phyloP scores from a whole-genome alignment of 2,888 invertebrate genomes.

The Polymixis flavicincta region DNA sequence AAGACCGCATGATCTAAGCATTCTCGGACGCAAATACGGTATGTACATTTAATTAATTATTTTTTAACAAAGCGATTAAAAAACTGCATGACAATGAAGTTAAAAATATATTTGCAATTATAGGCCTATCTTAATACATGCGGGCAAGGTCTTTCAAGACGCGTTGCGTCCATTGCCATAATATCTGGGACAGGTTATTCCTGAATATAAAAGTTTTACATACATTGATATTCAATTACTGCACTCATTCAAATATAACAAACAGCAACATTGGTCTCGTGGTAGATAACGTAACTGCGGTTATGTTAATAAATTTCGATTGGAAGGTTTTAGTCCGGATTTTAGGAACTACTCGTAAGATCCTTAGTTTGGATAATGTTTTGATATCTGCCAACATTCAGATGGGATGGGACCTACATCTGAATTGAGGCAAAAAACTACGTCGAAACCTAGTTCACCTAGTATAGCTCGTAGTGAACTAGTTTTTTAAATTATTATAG shows the following conservation, averaged over 20 bases:
- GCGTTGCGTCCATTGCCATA: conserved; percentile 32
- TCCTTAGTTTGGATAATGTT: background rate
- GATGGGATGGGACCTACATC: background rate
- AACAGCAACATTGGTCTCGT: background rate
- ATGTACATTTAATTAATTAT: background rate
- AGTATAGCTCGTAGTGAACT: no score
- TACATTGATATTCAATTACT: background rate
- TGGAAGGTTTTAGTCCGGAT: background rate
- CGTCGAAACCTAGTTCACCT: no score
- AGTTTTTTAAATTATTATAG: background rate
- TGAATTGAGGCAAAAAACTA: no score
- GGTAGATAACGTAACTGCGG: no score
- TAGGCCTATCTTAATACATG: conserved; percentile 51
- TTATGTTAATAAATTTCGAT: background rate
- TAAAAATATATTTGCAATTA: conserved; percentile 56
- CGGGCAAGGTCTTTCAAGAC: conserved; percentile 60
- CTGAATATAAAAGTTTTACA: conserved; percentile 4
- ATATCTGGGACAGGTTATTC: conserved; percentile 37
- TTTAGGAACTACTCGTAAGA: background rate
- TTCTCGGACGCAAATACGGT: conserved; percentile 8
- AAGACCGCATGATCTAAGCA: background rate
- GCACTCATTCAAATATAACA: background rate
- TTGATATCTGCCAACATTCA: background rate
- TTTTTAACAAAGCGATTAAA: conserved; percentile 23
- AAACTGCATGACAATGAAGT: conserved; percentile 50